A percentile compares a stretch with the other conserved stretches of the same genome.
These are phyloP conservation scores for Lates calcarifer DNA, from an alignment of 2,113 vertebrate genomes.

Conservation along the genomic window DNA sequence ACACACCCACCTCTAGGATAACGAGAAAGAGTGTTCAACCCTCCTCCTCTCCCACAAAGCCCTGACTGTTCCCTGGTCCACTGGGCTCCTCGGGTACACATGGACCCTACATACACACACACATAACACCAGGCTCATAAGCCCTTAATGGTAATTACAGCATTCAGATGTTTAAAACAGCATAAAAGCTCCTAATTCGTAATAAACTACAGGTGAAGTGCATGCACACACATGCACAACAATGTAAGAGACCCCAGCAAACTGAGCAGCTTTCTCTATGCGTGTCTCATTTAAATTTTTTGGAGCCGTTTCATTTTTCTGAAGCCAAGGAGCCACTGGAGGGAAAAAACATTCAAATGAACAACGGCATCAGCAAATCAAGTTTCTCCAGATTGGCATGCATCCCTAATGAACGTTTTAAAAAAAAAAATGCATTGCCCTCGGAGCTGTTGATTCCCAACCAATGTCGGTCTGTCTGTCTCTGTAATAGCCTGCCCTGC, in stretches of 20 bases:
- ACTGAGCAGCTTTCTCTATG: constrained; percentile 25
- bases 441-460: constrained; percentile 72
- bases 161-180: constrained; percentile 9
- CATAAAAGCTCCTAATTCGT: neutral
- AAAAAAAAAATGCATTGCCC: constrained; percentile 49
- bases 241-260: constrained; percentile 15
- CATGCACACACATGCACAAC: constrained; percentile 12
- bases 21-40: constrained; percentile 55
- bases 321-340: constrained; percentile 62
- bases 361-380: constrained; percentile 77
- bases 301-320: constrained; percentile 54
- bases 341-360: constrained; percentile 70
- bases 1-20: constrained; percentile 53
- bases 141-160: constrained; percentile 15
- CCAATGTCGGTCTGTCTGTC: constrained; percentile 61
- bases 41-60: constrained; percentile 82
- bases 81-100: constrained; percentile 85
- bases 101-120: constrained; percentile 69
- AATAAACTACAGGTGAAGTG: constrained; percentile 40
- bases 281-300: constrained; percentile 65
- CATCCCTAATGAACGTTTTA: constrained; percentile 74
- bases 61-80: constrained; percentile 87
- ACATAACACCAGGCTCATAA: constrained; percentile 26
- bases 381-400: constrained; percentile 75
- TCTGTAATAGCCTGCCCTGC: constrained; percentile 73